Percentiles rank a stretch among this genome's conserved stretches.
These are phyloP conservation scores for Torymus texanus DNA, from an alignment of 2,888 invertebrate species.

Conservation along the genomic window DNA sequence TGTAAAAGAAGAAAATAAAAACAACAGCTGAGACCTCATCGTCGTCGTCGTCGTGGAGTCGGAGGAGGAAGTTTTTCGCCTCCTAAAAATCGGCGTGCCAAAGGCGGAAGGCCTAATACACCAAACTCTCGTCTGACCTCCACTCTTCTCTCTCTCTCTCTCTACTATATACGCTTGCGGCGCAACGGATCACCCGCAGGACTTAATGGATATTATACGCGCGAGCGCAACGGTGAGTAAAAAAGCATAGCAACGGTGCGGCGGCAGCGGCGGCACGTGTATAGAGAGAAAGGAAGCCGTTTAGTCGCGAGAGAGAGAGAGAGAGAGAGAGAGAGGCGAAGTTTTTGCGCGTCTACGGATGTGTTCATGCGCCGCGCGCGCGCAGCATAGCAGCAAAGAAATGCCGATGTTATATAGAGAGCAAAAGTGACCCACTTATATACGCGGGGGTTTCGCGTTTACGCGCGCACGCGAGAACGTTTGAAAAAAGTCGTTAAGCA, in stretches of 20 bases:
- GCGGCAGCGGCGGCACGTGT: not conserved
- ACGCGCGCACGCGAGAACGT: too few relatives aligned
- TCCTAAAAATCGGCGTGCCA: slow-evolving; percentile 40
- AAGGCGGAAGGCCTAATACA: slow-evolving; percentile 39
- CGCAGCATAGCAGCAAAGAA: slow-evolving; percentile 20
- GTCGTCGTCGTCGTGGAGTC: not conserved
- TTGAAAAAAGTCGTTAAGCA: slow-evolving; percentile 56
- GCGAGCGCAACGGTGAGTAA: not conserved
- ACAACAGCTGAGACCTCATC: slow-evolving; percentile 50
- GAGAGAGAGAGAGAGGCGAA: slow-evolving; percentile 12
- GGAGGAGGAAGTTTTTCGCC: not conserved
- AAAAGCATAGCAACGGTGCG: not conserved
- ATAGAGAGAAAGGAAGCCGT: slow-evolving; percentile 35
- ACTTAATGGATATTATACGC: slow-evolving; percentile 14
- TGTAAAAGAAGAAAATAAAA: slow-evolving; percentile 50
- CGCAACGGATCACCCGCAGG: slow-evolving; percentile 20
- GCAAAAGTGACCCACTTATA: slow-evolving; percentile 67
- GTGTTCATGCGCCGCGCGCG: slow-evolving; percentile 57
- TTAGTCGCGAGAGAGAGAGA: slow-evolving; percentile 26
- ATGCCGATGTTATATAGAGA: slow-evolving; percentile 59
- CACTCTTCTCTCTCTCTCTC: too few relatives aligned
- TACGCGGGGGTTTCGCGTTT: slow-evolving; percentile 31
- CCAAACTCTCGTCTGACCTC: slow-evolving; percentile 21
- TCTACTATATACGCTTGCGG: too few relatives aligned
- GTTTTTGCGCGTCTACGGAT: slow-evolving; percentile 69